These are phyloP conservation scores for Apis florea DNA, from an alignment of 1,140 invertebrate species.

Conservation along the genomic window DNA sequence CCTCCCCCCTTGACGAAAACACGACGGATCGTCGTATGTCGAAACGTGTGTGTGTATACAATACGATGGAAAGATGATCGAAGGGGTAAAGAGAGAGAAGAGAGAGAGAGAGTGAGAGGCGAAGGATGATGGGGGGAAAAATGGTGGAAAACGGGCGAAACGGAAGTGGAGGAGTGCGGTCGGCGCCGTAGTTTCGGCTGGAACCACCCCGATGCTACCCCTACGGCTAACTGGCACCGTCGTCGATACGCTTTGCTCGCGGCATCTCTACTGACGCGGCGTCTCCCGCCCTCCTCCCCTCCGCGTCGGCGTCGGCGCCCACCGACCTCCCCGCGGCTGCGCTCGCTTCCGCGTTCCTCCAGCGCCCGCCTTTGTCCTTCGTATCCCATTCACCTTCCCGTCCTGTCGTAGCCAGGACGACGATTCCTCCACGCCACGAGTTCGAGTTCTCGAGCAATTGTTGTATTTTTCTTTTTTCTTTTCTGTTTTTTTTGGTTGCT, in stretches of 20 bases:
- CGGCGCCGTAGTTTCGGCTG: constrained; percentile 30
- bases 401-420: constrained; percentile 16
- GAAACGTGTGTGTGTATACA: neutral
- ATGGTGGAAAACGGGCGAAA: neutral
- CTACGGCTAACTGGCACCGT: constrained; percentile 25
- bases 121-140: too few relatives aligned
- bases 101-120: neutral
- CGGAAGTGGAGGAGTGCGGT: constrained; percentile 18
- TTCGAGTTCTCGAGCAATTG: neutral
- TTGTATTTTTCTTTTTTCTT: neutral
- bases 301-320: constrained; percentile 29
- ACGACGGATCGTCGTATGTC: too few relatives aligned
- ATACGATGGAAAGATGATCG: neutral
- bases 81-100: too few relatives aligned
- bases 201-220: constrained; percentile 45
- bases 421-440: neutral
- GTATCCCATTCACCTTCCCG: constrained; percentile 14
- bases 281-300: neutral
- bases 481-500: too few relatives aligned
- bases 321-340: constrained; percentile 29
- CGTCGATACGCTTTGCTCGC: constrained; percentile 15
- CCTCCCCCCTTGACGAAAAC: too few relatives aligned
- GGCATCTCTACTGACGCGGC: constrained; percentile 48
- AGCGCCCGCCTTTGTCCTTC: constrained; percentile 42
- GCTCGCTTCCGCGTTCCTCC: constrained; percentile 40